Conservation (phyloP, 2,113 vertebrate species). For the Syrmaticus mikado region DNA sequence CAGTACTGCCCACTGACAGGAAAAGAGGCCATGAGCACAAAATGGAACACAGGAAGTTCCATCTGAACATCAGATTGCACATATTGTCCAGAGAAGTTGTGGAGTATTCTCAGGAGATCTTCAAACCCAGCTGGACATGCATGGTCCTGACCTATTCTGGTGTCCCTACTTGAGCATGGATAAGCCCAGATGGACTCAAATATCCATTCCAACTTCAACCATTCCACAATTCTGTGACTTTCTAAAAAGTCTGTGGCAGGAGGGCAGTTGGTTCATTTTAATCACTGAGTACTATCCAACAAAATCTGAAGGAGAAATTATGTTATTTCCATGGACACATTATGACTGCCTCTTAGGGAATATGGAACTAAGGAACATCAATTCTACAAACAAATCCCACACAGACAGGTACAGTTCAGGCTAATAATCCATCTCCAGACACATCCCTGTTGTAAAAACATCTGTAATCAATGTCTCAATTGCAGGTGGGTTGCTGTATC, state of each 20-base stretch:
- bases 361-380: not conserved
- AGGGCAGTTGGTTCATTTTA: not conserved
- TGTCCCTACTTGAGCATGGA: not conserved
- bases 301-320: not conserved
- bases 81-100: not conserved
- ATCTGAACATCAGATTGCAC: not conserved
- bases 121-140: not conserved
- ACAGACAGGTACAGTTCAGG: not conserved
- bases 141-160: not conserved
- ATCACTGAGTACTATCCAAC: rapidly evolving
- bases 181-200: not conserved
- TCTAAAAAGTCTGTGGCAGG: not conserved
- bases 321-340: not conserved
- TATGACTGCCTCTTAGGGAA: not conserved
- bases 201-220: not conserved
- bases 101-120: not conserved
- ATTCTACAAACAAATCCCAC: not conserved
- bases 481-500: not conserved
- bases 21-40: not conserved
- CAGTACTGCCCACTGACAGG: not conserved
- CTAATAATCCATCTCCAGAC: not conserved
- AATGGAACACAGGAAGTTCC: not conserved
- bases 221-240: not conserved
- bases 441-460: not conserved
- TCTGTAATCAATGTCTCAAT: rapidly evolving